Base-by-base conservation (phyloP, 1,140 invertebrate genomes). In the Drosophila chauvacae region DNA sequence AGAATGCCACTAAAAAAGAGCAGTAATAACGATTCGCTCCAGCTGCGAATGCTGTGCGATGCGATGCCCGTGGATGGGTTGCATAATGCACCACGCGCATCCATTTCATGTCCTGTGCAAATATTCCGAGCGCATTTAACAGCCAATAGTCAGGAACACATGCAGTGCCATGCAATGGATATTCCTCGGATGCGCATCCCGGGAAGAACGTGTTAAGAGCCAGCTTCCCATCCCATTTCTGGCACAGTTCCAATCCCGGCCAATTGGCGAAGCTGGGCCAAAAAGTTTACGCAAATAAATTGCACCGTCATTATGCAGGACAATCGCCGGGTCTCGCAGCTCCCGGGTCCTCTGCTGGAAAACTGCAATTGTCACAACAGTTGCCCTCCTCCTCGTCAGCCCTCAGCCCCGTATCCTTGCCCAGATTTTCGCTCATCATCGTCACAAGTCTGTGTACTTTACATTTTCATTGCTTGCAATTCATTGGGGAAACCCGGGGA, bases 201-300 rank as follows among this genome's bases (percentile, higher is more conserved):
- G 18, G 16, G 16, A 64, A 50, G 51, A 35, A 57, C 53, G 55
- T 61, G 58, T 41, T 53, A 35, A 62, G 47, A 59, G 39, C 50
- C 30, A 37, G 50, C 50, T 18, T 33, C 28, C 30, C 50, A 2
- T n/a, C 39, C 30, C 41, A 42, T 42, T 20, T 42, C 47, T 78
- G 75, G 76, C 75, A 41, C 39, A 20, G 55, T 41, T 79, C 76
- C 76, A 79, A 60, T 56, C 37, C 39, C 37, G 45, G 51, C 20
- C 35, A 28, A 50, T 72, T 59, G 73, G 20, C 58, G 37, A 33
- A 10, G 42, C 39, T 26, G 58, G 51, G 73, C 63, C 63, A 75
- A 78, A 86, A 88, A 90, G 78, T 90, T 90, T 74, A 76, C 70
- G 77, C 81, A 84, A 88, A 90, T 90, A 88, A 90, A 90, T 88